phyloP scores from a whole-genome alignment of 2,113 vertebrate genomes.

The Ciconia maguari region DNA sequence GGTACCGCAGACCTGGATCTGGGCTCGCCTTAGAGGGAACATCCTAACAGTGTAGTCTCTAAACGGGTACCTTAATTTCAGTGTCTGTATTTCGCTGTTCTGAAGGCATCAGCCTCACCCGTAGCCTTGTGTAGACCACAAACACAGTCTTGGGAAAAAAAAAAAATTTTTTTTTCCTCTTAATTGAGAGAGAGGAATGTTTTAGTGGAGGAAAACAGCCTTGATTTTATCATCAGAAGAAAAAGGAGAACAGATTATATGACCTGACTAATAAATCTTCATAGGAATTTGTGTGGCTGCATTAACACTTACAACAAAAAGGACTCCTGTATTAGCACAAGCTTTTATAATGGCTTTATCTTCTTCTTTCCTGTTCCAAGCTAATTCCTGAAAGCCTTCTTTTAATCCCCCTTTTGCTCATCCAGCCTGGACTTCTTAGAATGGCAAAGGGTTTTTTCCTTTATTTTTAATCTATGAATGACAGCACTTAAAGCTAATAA shows the following conservation, averaged over 20 bases:
- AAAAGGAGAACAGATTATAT: neutral
- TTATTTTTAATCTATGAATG: neutral
- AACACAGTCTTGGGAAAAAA: neutral
- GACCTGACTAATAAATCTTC: slow-evolving; percentile 41
- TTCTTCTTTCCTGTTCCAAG: slow-evolving; percentile 8
- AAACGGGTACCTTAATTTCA: neutral
- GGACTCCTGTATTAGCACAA: slow-evolving; percentile 6
- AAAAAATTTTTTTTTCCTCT: neutral
- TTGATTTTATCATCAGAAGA: slow-evolving; percentile 12
- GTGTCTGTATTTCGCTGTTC: neutral
- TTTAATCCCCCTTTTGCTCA: slow-evolving; percentile 13
- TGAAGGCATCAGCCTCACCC: neutral
- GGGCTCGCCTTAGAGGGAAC: neutral
- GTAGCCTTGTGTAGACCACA: neutral
- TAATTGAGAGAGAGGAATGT: neutral
- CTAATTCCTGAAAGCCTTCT: slow-evolving; percentile 28
- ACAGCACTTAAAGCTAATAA: neutral
- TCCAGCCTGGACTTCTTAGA: slow-evolving; percentile 9
- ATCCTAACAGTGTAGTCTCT: rapidly evolving
- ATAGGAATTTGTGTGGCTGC: slow-evolving; percentile 14
- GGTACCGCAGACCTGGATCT: neutral
- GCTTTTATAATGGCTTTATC: slow-evolving; percentile 48
- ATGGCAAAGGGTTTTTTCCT: neutral
- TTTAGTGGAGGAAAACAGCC: neutral
- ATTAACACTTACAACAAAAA: slow-evolving; percentile 40